A percentile compares a stretch with the other conserved stretches of the same genome.
Evolutionary conservation across 2,113 vertebrate species (phyloP).

Genomic region (Mesitornis unicolor): DNA sequence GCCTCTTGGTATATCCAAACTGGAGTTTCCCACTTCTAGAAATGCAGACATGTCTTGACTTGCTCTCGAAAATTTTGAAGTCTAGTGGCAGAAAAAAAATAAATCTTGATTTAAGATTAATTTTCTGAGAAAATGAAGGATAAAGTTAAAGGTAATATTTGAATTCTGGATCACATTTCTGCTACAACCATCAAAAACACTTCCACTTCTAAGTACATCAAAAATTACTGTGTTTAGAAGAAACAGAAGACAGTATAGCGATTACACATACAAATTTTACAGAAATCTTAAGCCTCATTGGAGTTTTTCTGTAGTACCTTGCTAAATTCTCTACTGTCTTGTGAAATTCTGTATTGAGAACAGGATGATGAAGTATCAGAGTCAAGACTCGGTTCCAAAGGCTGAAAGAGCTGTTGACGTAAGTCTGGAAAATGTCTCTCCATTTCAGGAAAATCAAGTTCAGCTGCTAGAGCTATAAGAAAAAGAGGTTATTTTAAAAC

Average conservation of each 20-base stretch:
- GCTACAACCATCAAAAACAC: background rate
- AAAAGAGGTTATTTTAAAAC: background rate
- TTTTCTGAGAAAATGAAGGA: background rate
- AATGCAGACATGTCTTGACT: rapidly evolving
- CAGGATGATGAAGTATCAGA: constrained; percentile 34
- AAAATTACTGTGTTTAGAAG: background rate
- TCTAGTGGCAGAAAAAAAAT: constrained; percentile 19
- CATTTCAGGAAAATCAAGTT: constrained; percentile 39
- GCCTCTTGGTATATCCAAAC: background rate
- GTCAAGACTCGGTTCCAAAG: constrained; percentile 62
- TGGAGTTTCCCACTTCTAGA: background rate
- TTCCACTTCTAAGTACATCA: background rate
- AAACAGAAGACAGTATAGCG: background rate
- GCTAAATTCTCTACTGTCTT: constrained; percentile 16
- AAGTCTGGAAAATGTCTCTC: constrained; percentile 49
- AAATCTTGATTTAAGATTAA: background rate
- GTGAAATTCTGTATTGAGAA: constrained; percentile 28
- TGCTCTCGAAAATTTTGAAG: background rate
- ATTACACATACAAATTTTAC: background rate
- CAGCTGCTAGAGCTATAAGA: constrained; percentile 38
- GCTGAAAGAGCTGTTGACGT: constrained; percentile 55
- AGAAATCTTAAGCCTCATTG: background rate
- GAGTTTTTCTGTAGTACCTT: constrained; percentile 39
- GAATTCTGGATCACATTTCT: background rate
- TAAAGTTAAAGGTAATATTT: background rate